Evolutionary conservation across 1,140 invertebrate genomes (phyloP).

Genomic region (Gonatopus flavifemur): DNA sequence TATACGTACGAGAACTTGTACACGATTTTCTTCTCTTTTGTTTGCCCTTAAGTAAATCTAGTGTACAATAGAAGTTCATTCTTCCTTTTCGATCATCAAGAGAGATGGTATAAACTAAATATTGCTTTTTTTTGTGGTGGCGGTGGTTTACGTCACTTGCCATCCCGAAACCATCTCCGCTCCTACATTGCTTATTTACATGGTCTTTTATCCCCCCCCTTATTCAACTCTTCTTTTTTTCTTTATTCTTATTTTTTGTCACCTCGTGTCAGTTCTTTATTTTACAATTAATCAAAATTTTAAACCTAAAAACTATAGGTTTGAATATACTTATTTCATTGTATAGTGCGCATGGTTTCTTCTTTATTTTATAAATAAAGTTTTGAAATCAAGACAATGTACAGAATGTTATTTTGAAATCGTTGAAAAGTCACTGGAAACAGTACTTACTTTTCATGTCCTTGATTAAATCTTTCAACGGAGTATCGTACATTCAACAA

Average conservation of each 20-base stretch:
- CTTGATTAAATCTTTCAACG: too few relatives aligned
- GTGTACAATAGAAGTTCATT: constrained; percentile 52
- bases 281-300: too few relatives aligned
- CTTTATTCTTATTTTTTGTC: constrained; percentile 2
- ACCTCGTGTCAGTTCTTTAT: constrained; percentile 6
- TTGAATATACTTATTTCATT: constrained; percentile 1
- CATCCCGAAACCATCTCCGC: too few relatives aligned
- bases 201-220: constrained; percentile 16
- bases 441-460: too few relatives aligned
- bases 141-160: constrained; percentile 42
- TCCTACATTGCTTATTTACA: constrained; percentile 49
- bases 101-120: constrained; percentile 56
- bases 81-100: constrained; percentile 46
- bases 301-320: constrained; percentile 11
- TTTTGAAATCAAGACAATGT: constrained; percentile 36
- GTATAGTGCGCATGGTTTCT: constrained; percentile 39
- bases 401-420: constrained; percentile 26
- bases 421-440: constrained; percentile 21
- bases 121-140: constrained; percentile 53
- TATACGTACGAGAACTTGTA: constrained; percentile 51
- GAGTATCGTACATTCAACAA: too few relatives aligned
- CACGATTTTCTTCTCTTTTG: too few relatives aligned
- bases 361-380: constrained; percentile 40
- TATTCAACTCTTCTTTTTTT: neutral
- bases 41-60: constrained; percentile 38